Base-by-base conservation (phyloP, 2,888 invertebrate species). In the Choreutis nemorana region DNA sequence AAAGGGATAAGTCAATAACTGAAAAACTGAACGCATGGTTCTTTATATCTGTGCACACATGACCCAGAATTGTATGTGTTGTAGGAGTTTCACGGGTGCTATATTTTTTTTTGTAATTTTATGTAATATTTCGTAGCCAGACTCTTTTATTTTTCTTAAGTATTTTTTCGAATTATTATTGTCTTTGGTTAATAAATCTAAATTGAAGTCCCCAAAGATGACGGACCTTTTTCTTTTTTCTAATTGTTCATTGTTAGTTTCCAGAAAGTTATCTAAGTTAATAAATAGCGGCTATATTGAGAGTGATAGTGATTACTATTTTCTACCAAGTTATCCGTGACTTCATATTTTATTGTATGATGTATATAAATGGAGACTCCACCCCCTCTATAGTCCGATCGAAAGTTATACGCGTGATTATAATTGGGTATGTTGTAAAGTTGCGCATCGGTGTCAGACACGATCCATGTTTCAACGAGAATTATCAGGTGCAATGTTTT, bases 281-380 rank as follows among this genome's bases (percentile, higher is more conserved):
- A 14, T 7, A 14, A 26, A 3, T 31, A 35, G 10, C 32, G 31
- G 1, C 37, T 5, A 2, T 28, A 6, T 23, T 35, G 24, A 35
- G 37, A 40, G n/a, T 37, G 14, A 9, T 31, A 37, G 18, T 39
- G 30, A 15, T 34, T 37, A n/a, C 31, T 36, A 8, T 16, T 24
- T 7, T 8, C 6, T 22, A 33, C 36, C n/a, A 21, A 7, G 12
- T 23, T 22, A 14, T 33, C 28, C n/a, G 14, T 14, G 23, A 34
- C n/a, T n/a, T 3, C 8, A 16, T 37, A 35, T 21, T 35, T 36
- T 14, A 39, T 14, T 12, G 32, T 25, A 10, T 34, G 33, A 14
- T 39, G 36, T 9, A 37, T 15, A 22, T 24, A 39, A 2, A 18
- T 18, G 1, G 39, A 39, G 2, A 37, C 36, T 5, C 39, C 34